phyloP scores from a whole-genome alignment of 1,140 invertebrate species.

The Philopotamus ludificatus region DNA sequence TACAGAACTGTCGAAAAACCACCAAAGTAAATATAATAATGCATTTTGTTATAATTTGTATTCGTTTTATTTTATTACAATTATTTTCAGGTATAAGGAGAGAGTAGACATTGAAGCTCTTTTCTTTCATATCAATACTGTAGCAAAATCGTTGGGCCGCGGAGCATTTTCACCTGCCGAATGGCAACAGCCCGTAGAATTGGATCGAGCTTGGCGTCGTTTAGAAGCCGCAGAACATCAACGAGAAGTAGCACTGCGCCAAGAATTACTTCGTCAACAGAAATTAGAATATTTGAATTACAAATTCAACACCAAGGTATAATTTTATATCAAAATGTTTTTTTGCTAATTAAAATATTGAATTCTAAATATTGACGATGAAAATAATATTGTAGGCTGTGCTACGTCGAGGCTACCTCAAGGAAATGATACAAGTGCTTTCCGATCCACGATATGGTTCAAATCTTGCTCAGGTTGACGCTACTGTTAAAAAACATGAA shows the following conservation, averaged over 20 bases:
- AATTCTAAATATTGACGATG: neutral
- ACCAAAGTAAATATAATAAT: constrained; percentile 70
- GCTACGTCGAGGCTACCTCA: constrained; percentile 89
- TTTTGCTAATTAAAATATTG: constrained; percentile 12
- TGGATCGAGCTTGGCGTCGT: constrained; percentile 89
- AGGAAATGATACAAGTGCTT: constrained; percentile 97
- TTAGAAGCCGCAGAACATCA: constrained; percentile 91
- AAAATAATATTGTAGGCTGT: constrained; percentile 65
- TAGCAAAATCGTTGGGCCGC: constrained; percentile 90
- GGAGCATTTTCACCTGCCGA: constrained; percentile 87
- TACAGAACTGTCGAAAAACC: constrained; percentile 97
- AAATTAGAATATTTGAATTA: constrained; percentile 92
- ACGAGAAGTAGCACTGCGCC: constrained; percentile 87
- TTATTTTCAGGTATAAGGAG: constrained; percentile 78
- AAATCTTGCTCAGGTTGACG: constrained; percentile 91
- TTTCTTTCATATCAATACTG: constrained; percentile 95
- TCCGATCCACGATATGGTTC: constrained; percentile 89
- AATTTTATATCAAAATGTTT: constrained; percentile 9
- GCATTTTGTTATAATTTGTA: neutral
- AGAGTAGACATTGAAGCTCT: constrained; percentile 95
- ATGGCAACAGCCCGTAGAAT: constrained; percentile 86
- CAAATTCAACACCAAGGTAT: constrained; percentile 93
- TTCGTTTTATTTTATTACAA: neutral
- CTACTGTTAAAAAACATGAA: constrained; percentile 97
- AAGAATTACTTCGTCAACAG: constrained; percentile 90